Base-by-base conservation (phyloP, 2,113 vertebrate genomes). In the Dicerorhinus sumatrensis region DNA sequence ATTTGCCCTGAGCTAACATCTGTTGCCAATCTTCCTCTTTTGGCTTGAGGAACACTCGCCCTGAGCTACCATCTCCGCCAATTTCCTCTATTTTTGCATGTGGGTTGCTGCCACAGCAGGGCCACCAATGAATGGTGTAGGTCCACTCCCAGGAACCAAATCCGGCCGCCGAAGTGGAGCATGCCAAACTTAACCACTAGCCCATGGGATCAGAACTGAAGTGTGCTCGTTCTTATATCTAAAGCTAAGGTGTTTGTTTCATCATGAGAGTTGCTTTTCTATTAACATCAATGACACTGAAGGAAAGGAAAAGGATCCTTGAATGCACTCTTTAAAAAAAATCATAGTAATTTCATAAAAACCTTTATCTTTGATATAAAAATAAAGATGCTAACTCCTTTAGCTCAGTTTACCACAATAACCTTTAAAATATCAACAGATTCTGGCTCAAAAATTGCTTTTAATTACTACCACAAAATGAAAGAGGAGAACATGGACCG, bases 341-440 rank as follows among this genome's bases (percentile, higher is more conserved):
- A 98, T 81, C 82, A 94, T 92, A 97, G 80, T 96, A 97, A 96
- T 96, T 93, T 97, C 96, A 98, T 98, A 98, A 97, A 97, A 98
- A 97, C 63, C 96, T 95, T 97, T 97, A 98, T 98, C 97, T 98
- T 97, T 97, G 95, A 97, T 97, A 98, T 86, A 97, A 96, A 29
- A 97, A 97, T 97, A 93, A 98, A 97, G 98, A 98, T 65, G 77
- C 93, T 92, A 97, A 96, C 86, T 89, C 92, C 83, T 97, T 96
- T 97, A 98, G 82, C 91, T 97, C 96, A 29, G 63, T 97, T 98
- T 98, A 96, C 92, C 76, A 95, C 94, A 75, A 88, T 96, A 92
- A 92, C 92, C 95, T 97, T 98, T 98, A 93, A 98, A 95, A 96
- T 46, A 98, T 85, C 82, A 96, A 98, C 96, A 87, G 95, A 94